Conservation (phyloP, 2,888 invertebrate species). For the Platerodrilus igneus region DNA sequence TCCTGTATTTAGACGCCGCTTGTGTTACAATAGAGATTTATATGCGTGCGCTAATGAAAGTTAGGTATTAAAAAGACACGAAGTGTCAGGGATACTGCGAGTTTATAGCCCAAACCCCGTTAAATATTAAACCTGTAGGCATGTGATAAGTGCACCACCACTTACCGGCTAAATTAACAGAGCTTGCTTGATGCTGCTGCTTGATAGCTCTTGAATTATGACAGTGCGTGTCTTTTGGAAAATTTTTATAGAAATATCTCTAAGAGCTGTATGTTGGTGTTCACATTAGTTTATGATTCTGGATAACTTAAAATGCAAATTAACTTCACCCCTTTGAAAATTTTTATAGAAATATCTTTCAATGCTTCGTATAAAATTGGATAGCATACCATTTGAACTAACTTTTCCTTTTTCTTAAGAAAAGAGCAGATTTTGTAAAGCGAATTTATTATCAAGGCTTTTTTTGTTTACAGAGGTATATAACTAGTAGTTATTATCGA, state of each 20-base stretch:
- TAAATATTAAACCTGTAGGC: constrained; percentile 46
- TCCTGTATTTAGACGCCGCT: constrained; percentile 43
- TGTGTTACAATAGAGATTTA: constrained; percentile 48
- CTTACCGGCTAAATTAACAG: constrained; percentile 42
- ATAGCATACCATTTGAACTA: no score
- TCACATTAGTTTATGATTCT: no score
- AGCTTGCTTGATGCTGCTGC: constrained; percentile 34
- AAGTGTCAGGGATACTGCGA: constrained; percentile 37
- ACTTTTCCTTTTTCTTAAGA: no score
- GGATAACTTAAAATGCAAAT: no score
- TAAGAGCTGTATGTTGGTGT: no score
- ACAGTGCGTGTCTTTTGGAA: constrained; percentile 41
- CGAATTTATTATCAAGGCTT: no score
- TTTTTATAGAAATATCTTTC: no score
- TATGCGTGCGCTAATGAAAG: constrained; percentile 47
- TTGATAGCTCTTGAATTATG: constrained; percentile 42
- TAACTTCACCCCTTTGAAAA: no score
- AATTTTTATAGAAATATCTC: constrained; percentile 28
- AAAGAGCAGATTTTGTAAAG: no score
- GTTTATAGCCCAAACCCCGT: constrained; percentile 39
- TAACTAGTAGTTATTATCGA: no score
- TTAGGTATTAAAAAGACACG: constrained; percentile 46
- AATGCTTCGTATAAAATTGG: no score
- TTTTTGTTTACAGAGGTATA: no score
- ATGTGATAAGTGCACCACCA: constrained; percentile 45